phyloP scores from a whole-genome alignment of 2,888 invertebrate species.

The Cataglyphis altisquamis region DNA sequence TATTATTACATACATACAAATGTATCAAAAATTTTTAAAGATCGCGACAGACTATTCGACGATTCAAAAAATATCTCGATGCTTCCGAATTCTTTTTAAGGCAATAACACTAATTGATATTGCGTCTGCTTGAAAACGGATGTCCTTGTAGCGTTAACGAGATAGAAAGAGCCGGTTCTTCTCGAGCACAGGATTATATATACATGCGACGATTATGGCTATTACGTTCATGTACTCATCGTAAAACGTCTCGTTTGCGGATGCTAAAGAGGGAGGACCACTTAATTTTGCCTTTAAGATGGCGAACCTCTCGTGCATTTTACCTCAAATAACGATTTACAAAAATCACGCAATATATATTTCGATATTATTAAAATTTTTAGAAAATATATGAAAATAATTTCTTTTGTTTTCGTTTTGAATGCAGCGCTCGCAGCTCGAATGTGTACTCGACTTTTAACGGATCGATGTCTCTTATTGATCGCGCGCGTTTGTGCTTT shows the following conservation, averaged over 20 bases:
- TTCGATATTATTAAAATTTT: slow-evolving; percentile 37
- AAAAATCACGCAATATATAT: background rate
- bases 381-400: background rate
- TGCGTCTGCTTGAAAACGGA: background rate
- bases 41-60: background rate
- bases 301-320: background rate
- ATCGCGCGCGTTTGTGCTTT: slow-evolving; percentile 7
- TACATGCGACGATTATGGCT: slow-evolving; percentile 81
- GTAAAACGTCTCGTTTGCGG: slow-evolving; percentile 65
- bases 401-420: background rate
- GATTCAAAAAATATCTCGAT: background rate
- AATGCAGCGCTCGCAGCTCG: background rate
- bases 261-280: slow-evolving; percentile 21
- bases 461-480: slow-evolving; percentile 19
- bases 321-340: background rate
- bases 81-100: background rate
- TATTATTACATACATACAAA: background rate
- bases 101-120: slow-evolving; percentile 1
- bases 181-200: slow-evolving; percentile 78
- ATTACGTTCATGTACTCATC: slow-evolving; percentile 79
- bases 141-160: slow-evolving; percentile 65
- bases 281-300: slow-evolving; percentile 27
- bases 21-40: background rate
- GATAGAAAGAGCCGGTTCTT: slow-evolving; percentile 78
- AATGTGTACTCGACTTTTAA: background rate